Conservation (phyloP, 2,113 vertebrate species). For the Balaenoptera acutorostrata region DNA sequence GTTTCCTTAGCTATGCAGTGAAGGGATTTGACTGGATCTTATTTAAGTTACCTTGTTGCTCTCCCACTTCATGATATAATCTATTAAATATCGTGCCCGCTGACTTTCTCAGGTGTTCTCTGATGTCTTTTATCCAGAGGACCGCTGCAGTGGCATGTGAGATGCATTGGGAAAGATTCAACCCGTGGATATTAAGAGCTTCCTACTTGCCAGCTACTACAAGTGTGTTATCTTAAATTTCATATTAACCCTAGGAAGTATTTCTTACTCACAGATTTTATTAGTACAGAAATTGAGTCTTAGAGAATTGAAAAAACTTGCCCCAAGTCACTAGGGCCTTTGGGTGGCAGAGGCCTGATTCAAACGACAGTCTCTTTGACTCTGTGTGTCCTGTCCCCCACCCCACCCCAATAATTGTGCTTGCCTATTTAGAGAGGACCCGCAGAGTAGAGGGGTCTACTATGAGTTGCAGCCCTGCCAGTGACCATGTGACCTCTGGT, state of each 20-base stretch:
- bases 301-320: background rate
- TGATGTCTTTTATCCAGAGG: background rate
- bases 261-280: background rate
- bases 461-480: background rate
- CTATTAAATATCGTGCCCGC: background rate
- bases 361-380: background rate
- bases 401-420: accelerated
- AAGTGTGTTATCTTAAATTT: background rate
- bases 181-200: background rate
- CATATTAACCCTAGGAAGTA: background rate
- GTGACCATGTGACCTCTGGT: background rate
- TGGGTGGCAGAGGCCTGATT: background rate
- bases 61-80: background rate
- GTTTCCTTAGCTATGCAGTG: background rate
- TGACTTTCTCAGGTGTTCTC: background rate
- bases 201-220: background rate
- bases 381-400: background rate
- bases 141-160: background rate
- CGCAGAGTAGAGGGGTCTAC: background rate
- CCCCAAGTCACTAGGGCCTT: background rate
- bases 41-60: background rate
- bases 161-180: background rate
- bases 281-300: background rate
- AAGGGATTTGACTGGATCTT: background rate
- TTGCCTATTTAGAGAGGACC: background rate